Conservation (phyloP, 2,113 vertebrate species). For the Oenanthe oenanthe region DNA sequence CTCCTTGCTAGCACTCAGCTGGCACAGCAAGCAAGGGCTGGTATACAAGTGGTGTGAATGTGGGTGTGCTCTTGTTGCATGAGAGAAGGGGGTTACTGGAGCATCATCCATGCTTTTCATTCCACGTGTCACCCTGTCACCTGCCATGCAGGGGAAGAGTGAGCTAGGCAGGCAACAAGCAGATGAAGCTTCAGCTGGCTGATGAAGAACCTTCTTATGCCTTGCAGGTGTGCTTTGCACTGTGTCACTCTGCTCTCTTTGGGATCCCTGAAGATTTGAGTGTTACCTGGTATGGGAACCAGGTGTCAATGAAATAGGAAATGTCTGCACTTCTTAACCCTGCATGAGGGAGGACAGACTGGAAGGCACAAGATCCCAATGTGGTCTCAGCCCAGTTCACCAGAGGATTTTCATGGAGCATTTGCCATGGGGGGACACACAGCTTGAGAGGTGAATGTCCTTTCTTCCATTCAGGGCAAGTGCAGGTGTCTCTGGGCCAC, state of each 20-base stretch:
- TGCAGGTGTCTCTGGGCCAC: not conserved
- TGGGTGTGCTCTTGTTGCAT: not conserved
- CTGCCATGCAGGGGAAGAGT: not conserved
- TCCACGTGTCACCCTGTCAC: not conserved
- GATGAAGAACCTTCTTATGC: rapidly evolving
- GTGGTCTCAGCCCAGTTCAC: not conserved
- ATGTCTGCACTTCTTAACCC: not conserved
- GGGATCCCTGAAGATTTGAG: not conserved
- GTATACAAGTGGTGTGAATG: too few relatives aligned
- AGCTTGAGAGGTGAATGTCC: not conserved
- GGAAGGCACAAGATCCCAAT: rapidly evolving
- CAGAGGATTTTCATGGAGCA: not conserved
- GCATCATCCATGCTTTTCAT: not conserved
- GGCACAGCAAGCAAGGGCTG: not conserved
- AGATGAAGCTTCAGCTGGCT: not conserved
- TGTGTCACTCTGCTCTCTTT: not conserved
- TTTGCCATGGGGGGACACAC: rapidly evolving
- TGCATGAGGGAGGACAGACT: not conserved
- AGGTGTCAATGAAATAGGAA: not conserved
- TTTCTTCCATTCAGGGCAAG: not conserved
- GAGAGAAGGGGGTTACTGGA: not conserved
- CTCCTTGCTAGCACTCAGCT: not conserved
- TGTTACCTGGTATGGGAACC: not conserved
- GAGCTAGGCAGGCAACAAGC: not conserved
- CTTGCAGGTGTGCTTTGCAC: not conserved